Evolutionary conservation across 2,797 vertebrate species (phyloP).

Genomic region (Pagetopsis macropterus): DNA sequence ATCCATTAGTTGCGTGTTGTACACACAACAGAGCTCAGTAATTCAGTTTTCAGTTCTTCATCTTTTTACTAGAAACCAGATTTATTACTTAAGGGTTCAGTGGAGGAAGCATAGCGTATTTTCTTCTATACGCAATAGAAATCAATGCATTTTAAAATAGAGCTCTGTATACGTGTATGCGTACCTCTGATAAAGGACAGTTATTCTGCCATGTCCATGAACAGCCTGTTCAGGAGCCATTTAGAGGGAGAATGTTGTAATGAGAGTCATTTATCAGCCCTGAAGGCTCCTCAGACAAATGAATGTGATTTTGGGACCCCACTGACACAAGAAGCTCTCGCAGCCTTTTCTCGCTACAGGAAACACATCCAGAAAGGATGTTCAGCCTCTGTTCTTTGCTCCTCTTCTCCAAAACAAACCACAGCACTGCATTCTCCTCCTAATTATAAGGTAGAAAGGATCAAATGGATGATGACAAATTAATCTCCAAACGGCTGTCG

Average conservation of each 20-base stretch:
- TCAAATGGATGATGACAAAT: constrained; percentile 67
- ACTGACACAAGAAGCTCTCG: constrained; percentile 44
- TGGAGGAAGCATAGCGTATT: constrained; percentile 21
- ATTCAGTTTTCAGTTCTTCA: neutral
- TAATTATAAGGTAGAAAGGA: constrained; percentile 67
- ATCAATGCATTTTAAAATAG: constrained; percentile 41
- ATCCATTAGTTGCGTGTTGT: constrained; percentile 1
- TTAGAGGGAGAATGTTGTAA: constrained; percentile 62
- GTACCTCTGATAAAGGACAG: constrained; percentile 41
- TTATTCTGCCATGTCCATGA: constrained; percentile 49
- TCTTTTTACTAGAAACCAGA: constrained; percentile 50
- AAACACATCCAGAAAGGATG: constrained; percentile 37
- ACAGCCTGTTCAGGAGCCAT: constrained; percentile 56
- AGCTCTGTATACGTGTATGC: constrained; percentile 35
- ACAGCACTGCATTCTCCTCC: constrained; percentile 47
- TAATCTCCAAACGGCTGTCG: constrained; percentile 49
- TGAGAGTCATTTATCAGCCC: constrained; percentile 63
- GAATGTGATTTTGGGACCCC: constrained; percentile 46
- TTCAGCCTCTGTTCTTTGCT: constrained; percentile 36
- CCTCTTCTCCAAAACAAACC: constrained; percentile 13
- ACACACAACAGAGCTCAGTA: neutral
- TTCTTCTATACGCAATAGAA: constrained; percentile 16
- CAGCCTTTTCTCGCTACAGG: constrained; percentile 36
- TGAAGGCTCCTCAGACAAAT: constrained; percentile 55
- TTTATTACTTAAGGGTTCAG: constrained; percentile 54